Conservation (phyloP, 2,888 invertebrate species). For the Gonocerus acuteangulatus region DNA sequence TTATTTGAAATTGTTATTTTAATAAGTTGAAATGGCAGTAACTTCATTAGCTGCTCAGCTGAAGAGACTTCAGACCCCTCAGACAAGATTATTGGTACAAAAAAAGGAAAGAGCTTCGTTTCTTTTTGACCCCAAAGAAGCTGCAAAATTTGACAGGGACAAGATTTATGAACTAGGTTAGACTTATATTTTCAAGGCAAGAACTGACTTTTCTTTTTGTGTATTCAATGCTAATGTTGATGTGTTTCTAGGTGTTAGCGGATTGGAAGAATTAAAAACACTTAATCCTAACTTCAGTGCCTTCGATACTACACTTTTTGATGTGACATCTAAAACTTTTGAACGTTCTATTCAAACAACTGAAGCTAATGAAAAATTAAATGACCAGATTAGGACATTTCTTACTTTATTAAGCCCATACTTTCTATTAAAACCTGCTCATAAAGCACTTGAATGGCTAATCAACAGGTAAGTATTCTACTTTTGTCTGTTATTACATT, state of each 20-base stretch:
- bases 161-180: conserved; percentile 78
- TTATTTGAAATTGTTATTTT: no score
- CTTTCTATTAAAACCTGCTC: conserved; percentile 71
- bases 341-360: conserved; percentile 70
- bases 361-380: conserved; percentile 66
- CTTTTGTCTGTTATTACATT: not conserved
- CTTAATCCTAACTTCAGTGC: conserved; percentile 64
- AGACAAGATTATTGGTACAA: conserved; percentile 59
- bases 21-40: conserved; percentile 41
- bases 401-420: conserved; percentile 78
- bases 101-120: conserved; percentile 69
- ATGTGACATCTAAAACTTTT: conserved; percentile 63
- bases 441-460: conserved; percentile 93
- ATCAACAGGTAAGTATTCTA: conserved; percentile 54
- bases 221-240: not conserved
- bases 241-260: conserved; percentile 54
- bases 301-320: conserved; percentile 70
- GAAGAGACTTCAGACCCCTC: conserved; percentile 64
- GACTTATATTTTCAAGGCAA: conserved; percentile 13
- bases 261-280: conserved; percentile 71
- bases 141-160: conserved; percentile 74
- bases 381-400: conserved; percentile 69
- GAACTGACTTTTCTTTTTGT: not conserved
- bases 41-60: conserved; percentile 76
- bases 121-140: conserved; percentile 83